Conservation (phyloP, 1,140 invertebrate genomes). For the Magallana angulata region DNA sequence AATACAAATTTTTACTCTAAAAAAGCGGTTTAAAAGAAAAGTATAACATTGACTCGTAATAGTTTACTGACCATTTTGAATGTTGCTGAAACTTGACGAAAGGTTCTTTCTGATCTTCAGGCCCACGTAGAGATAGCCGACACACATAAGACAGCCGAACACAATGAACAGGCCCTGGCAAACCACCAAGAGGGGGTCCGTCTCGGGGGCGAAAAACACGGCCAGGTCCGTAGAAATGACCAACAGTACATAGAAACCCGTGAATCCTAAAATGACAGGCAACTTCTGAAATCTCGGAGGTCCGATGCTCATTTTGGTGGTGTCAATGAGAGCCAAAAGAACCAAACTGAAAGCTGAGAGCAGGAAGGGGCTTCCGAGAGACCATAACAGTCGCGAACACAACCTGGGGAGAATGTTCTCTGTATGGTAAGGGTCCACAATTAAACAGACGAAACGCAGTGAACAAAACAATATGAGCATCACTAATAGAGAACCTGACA, state of each 20-base stretch:
- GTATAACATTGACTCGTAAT: too few species aligned
- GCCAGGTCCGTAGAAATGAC: conserved; percentile 58
- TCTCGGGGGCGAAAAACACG: conserved; percentile 48
- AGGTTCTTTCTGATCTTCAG: conserved; percentile 60
- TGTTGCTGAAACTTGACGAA: conserved; percentile 37
- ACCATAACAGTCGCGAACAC: conserved; percentile 57
- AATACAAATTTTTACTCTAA: too few species aligned
- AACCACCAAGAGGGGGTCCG: conserved; percentile 55
- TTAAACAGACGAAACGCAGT: conserved; percentile 50
- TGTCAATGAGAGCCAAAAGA: conserved; percentile 64
- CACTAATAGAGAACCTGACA: conserved; percentile 55
- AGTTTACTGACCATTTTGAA: neutral
- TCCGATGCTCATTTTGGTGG: conserved; percentile 63
- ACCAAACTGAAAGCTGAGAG: conserved; percentile 64
- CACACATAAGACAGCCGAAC: conserved; percentile 55
- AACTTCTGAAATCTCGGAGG: conserved; percentile 65
- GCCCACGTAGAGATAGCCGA: conserved; percentile 59
- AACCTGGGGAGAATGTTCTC: conserved; percentile 45
- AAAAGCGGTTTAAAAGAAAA: too few species aligned
- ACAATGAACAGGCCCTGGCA: conserved; percentile 62
- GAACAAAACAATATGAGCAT: conserved; percentile 59
- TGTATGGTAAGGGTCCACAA: conserved; percentile 60
- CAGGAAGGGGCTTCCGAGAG: conserved; percentile 58
- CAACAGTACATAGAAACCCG: conserved; percentile 51
- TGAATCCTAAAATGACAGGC: conserved; percentile 52